Percentiles rank a stretch among this genome's conserved stretches.
Evolutionary conservation across 2,888 invertebrate species (phyloP).

Genomic region (Charanyca ferruginea): DNA sequence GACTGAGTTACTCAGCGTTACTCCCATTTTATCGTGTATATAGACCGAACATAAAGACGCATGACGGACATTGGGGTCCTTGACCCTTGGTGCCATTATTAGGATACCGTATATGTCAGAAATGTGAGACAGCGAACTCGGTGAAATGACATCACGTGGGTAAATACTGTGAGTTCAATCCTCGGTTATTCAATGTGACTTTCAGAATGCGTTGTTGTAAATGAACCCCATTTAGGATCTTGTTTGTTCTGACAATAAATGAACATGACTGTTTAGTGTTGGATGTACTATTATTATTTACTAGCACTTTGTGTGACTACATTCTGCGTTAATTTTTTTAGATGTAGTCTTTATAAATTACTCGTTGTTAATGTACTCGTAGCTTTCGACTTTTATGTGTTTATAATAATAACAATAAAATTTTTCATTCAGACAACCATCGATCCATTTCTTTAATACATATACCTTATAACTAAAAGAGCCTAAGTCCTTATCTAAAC

Average conservation of each 20-base stretch:
- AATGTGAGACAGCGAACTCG: slow-evolving; percentile 29
- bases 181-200: slow-evolving; percentile 52
- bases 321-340: too few species aligned
- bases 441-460: too few species aligned
- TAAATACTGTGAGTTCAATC: slow-evolving; percentile 23
- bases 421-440: too few species aligned
- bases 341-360: too few species aligned
- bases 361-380: too few species aligned
- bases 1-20: slow-evolving; percentile 39
- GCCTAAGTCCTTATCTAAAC: too few species aligned
- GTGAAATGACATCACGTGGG: slow-evolving; percentile 11
- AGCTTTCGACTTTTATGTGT: too few species aligned
- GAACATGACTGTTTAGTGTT: too few species aligned
- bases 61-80: slow-evolving; percentile 27
- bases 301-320: too few species aligned
- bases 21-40: slow-evolving; percentile 32
- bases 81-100: slow-evolving; percentile 26
- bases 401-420: too few species aligned
- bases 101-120: slow-evolving; percentile 9
- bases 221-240: not conserved
- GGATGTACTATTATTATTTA: too few species aligned
- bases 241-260: not conserved
- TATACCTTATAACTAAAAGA: too few species aligned
- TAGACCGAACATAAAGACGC: slow-evolving; percentile 38
- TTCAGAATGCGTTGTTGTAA: slow-evolving; percentile 14